phyloP scores from a whole-genome alignment of 2,797 vertebrate species.

The Gymnothorax javanicus region DNA sequence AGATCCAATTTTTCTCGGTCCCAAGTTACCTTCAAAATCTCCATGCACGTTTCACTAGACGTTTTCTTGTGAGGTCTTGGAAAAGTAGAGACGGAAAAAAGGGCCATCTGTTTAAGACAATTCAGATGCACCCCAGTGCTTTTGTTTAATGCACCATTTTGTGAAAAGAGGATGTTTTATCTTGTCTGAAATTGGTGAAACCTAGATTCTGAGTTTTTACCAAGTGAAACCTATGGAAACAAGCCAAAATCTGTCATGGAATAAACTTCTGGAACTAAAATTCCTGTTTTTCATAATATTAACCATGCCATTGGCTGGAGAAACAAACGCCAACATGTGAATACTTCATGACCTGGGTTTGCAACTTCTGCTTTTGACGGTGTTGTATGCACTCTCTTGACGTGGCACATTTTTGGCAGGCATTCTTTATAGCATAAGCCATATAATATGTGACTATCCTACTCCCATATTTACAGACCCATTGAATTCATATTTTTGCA shows the following conservation, averaged over 20 bases:
- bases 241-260: neutral
- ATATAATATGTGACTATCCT: slow-evolving; percentile 30
- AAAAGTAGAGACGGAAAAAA: too few species aligned
- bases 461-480: neutral
- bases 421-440: neutral
- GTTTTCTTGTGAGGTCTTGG: too few species aligned
- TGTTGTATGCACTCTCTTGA: neutral
- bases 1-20: too few species aligned
- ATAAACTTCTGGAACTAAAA: neutral
- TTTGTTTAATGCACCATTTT: too few species aligned
- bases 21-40: too few species aligned
- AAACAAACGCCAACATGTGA: neutral
- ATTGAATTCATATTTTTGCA: slow-evolving; percentile 34
- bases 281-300: neutral
- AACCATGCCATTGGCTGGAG: neutral
- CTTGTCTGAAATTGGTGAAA: too few species aligned
- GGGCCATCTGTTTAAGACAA: too few species aligned
- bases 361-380: neutral
- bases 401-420: neutral
- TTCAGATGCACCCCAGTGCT: too few species aligned
- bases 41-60: too few species aligned
- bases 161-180: too few species aligned
- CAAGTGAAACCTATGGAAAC: neutral
- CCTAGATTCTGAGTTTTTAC: too few species aligned
- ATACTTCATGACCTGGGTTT: neutral